Evolutionary conservation across 1,140 invertebrate species (phyloP).

Genomic region (Popillia japonica): DNA sequence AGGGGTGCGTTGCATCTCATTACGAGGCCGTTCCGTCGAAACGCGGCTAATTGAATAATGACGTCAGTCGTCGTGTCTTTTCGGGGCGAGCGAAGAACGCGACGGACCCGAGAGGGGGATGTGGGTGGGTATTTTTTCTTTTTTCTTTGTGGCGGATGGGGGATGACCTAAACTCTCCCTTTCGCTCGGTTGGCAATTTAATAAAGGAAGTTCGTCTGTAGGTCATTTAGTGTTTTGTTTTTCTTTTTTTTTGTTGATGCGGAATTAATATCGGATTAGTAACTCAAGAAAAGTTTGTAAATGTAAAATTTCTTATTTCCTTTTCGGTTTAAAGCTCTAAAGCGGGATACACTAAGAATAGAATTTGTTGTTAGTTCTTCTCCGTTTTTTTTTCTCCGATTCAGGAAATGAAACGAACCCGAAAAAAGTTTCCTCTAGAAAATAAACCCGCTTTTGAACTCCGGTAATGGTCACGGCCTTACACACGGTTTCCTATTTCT

Average conservation of each 20-base stretch:
- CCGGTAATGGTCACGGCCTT: conserved; percentile 8
- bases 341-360: background rate
- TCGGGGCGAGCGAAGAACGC: background rate
- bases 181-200: too few relatives aligned
- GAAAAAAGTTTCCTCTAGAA: conserved; percentile 6
- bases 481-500: conserved; percentile 13
- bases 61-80: conserved; percentile 17
- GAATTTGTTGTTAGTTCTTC: too few relatives aligned
- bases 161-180: too few relatives aligned
- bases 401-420: background rate
- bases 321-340: background rate
- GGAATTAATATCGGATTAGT: too few relatives aligned
- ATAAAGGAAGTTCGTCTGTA: too few relatives aligned
- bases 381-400: background rate
- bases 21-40: background rate
- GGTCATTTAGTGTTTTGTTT: too few relatives aligned
- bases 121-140: too few relatives aligned
- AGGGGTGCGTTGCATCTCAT: background rate
- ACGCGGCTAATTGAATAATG: conserved; percentile 10
- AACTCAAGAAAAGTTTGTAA: too few relatives aligned
- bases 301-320: background rate
- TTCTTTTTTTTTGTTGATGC: too few relatives aligned
- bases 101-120: background rate
- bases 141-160: too few relatives aligned
- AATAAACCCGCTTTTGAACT: background rate